These are phyloP conservation scores for Drosophila seguyi DNA, from an alignment of 1,140 invertebrate genomes.

Conservation along the genomic window DNA sequence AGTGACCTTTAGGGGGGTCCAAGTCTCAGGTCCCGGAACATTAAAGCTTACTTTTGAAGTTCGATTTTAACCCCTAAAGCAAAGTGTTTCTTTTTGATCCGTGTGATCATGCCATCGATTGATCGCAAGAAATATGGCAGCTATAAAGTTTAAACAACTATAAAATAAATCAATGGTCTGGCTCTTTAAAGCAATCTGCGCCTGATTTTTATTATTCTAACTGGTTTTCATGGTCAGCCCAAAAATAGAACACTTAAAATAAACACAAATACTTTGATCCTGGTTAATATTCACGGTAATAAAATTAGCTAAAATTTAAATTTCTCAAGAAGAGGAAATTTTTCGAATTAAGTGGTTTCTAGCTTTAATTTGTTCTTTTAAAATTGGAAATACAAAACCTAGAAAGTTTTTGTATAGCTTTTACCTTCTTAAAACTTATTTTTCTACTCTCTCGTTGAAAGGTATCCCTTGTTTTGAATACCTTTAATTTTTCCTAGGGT, in stretches of 20 bases:
- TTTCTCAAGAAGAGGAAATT: neutral
- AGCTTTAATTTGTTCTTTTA: neutral
- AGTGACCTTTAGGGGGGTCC: conserved; percentile 36
- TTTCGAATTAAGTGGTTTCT: neutral
- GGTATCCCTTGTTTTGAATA: neutral
- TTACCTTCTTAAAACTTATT: neutral
- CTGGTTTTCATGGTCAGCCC: conserved; percentile 11
- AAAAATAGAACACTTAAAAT: conserved; percentile 13
- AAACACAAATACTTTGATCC: neutral
- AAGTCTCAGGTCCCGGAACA: neutral
- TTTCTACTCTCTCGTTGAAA: neutral
- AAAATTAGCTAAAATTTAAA: conserved; percentile 5
- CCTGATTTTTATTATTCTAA: conserved; percentile 5
- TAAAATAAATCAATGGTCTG: conserved; percentile 17
- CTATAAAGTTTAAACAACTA: conserved; percentile 18
- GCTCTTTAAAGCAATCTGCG: conserved; percentile 2
- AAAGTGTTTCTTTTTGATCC: neutral
- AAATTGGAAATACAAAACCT: neutral
- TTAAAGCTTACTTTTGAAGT: neutral
- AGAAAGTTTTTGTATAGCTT: neutral
- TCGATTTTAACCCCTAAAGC: neutral
- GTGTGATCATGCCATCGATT: neutral
- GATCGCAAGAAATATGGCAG: conserved; percentile 9
- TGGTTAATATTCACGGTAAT: conserved; percentile 4
- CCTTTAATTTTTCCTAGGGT: conserved; percentile 32